Percentiles rank a stretch among this genome's conserved stretches.
Conservation (phyloP, 2,797 vertebrate species). For the Diplodus sargus region DNA sequence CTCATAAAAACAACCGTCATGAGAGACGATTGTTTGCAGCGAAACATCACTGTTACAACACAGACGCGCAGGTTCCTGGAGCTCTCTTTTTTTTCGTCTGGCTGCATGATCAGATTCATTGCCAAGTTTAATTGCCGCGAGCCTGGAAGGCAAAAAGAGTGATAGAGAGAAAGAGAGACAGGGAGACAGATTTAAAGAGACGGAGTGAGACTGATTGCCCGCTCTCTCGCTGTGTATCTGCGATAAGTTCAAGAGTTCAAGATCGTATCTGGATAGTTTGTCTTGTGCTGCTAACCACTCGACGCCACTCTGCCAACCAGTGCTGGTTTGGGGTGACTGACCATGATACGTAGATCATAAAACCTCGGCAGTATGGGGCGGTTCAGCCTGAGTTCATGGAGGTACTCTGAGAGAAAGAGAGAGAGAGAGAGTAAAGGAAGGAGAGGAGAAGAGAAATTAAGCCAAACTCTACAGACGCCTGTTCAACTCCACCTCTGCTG, state of each 20-base stretch:
- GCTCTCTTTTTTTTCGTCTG: slow-evolving; percentile 5
- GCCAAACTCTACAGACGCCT: slow-evolving; percentile 44
- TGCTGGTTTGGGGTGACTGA: slow-evolving; percentile 81
- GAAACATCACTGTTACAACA: slow-evolving; percentile 62
- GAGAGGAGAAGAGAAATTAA: slow-evolving; percentile 26
- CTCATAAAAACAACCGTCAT: slow-evolving; percentile 63
- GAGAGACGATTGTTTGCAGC: slow-evolving; percentile 49
- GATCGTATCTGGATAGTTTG: slow-evolving; percentile 75
- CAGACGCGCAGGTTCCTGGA: slow-evolving; percentile 36
- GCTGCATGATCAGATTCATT: slow-evolving; percentile 30
- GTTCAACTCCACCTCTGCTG: slow-evolving; percentile 40
- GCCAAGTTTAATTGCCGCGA: slow-evolving; percentile 63
- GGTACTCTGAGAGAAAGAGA: slow-evolving; percentile 51
- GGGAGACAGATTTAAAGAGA: slow-evolving; percentile 50
- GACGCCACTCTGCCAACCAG: slow-evolving; percentile 80
- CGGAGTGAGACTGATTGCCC: slow-evolving; percentile 65
- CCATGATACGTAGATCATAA: slow-evolving; percentile 79
- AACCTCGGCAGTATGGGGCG: slow-evolving; percentile 63
- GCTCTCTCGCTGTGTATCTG: slow-evolving; percentile 57
- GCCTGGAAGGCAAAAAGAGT: slow-evolving; percentile 37
- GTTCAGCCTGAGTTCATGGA: slow-evolving; percentile 82
- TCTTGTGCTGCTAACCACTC: slow-evolving; percentile 76
- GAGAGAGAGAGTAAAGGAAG: slow-evolving; percentile 30
- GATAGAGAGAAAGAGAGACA: slow-evolving; percentile 33
- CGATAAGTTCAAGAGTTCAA: slow-evolving; percentile 81